These are phyloP conservation scores for Calyptommatus sinebrachiatus DNA, from an alignment of 2,113 vertebrate genomes.

Conservation along the genomic window DNA sequence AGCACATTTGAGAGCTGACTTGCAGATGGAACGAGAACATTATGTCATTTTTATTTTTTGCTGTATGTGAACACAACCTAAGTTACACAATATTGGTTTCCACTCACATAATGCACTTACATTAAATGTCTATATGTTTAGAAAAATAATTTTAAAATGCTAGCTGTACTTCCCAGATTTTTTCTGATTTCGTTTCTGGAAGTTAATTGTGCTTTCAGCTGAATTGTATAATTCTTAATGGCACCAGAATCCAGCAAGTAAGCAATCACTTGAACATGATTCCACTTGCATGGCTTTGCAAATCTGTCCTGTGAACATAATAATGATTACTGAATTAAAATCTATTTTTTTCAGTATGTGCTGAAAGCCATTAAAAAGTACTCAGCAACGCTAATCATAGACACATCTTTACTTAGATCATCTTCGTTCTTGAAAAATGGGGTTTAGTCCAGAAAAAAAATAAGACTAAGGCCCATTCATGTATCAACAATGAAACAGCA, in stretches of 20 bases:
- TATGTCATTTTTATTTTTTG: too few species aligned
- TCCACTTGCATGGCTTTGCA: slow-evolving; percentile 90
- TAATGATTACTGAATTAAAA: not conserved
- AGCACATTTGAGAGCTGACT: too few species aligned
- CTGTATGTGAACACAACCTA: too few species aligned
- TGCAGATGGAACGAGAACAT: too few species aligned
- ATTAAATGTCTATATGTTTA: not conserved
- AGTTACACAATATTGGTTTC: too few species aligned
- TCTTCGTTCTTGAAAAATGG: too few species aligned
- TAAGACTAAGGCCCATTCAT: not conserved
- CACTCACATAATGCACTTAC: not conserved
- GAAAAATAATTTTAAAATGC: not conserved
- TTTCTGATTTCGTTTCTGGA: slow-evolving; percentile 79
- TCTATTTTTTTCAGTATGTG: rapidly evolving
- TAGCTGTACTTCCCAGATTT: slow-evolving; percentile 77
- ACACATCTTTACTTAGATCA: not conserved
- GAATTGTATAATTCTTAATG: slow-evolving; percentile 78
- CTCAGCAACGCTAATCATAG: not conserved
- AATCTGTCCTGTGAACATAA: slow-evolving; percentile 75
- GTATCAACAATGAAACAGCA: not conserved
- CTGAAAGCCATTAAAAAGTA: not conserved
- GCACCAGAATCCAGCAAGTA: slow-evolving; percentile 82
- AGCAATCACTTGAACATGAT: slow-evolving; percentile 82
- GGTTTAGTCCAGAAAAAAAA: not conserved
- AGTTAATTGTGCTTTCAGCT: slow-evolving; percentile 81